Conservation (phyloP, 2,797 vertebrate genomes). For the Microchirus variegatus region DNA sequence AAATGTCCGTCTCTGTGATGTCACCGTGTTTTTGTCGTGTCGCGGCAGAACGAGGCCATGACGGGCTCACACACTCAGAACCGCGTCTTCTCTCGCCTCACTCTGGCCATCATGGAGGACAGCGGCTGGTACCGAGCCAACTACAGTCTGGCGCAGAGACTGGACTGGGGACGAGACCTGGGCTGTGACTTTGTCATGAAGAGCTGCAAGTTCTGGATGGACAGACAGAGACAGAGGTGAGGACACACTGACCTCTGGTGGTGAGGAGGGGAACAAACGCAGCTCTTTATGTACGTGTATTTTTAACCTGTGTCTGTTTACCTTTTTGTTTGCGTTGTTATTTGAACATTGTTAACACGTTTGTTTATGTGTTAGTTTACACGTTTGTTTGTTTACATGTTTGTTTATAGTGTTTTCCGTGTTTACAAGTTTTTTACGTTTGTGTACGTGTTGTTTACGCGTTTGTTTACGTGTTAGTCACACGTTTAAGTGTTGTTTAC, state of each 20-base stretch:
- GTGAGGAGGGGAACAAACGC: not conserved
- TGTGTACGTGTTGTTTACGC: not conserved
- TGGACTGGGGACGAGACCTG: constrained; percentile 93
- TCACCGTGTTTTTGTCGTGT: not conserved
- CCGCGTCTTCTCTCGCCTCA: constrained; percentile 94
- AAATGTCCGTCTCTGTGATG: not conserved
- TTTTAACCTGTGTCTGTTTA: too few relatives aligned
- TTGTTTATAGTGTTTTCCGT: too few relatives aligned
- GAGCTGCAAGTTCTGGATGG: constrained; percentile 98
- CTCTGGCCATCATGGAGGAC: constrained; percentile 97
- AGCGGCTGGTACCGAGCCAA: constrained; percentile 97
- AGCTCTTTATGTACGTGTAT: not conserved
- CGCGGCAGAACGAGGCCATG: constrained; percentile 95
- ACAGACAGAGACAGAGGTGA: constrained; percentile 87
- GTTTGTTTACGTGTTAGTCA: too few relatives aligned
- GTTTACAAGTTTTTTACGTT: too few relatives aligned
- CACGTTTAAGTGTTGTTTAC: too few relatives aligned
- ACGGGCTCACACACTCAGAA: constrained; percentile 98
- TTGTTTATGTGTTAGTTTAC: too few relatives aligned
- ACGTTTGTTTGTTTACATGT: too few relatives aligned
- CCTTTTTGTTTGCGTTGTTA: too few relatives aligned
- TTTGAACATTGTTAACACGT: not conserved
- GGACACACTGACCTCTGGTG: not conserved
- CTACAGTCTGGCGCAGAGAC: constrained; percentile 94
- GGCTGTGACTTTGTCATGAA: constrained; percentile 97